Conservation (phyloP, 1,140 invertebrate genomes). For the Drosophila teissieri region DNA sequence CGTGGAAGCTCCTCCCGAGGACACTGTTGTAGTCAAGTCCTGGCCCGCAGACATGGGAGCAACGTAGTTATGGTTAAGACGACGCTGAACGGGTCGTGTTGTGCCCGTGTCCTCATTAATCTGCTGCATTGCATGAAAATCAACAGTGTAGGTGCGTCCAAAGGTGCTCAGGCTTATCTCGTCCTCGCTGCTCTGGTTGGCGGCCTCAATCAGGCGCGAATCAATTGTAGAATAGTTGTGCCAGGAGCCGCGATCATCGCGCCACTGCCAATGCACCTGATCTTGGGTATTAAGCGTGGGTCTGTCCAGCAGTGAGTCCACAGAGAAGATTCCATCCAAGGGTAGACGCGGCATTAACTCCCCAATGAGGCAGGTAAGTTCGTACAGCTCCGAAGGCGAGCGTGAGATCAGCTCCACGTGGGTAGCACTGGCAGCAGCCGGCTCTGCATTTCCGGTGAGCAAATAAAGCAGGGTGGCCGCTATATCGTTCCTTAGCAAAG, state of each 20-base stretch:
- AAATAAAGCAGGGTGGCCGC: conserved; percentile 96
- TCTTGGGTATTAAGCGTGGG: conserved; percentile 89
- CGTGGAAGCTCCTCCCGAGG: conserved; percentile 42
- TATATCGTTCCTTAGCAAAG: conserved; percentile 96
- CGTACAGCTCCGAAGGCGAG: conserved; percentile 97
- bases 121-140: conserved; percentile 98
- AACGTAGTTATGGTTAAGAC: conserved; percentile 84
- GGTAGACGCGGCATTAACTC: conserved; percentile 98
- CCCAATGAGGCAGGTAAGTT: conserved; percentile 97
- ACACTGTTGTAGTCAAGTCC: conserved; percentile 57
- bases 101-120: conserved; percentile 99
- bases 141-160: conserved; percentile 96
- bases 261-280: conserved; percentile 97
- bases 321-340: conserved; percentile 96
- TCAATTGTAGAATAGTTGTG: conserved; percentile 89
- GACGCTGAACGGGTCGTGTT: conserved; percentile 94
- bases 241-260: conserved; percentile 95
- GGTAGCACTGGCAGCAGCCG: conserved; percentile 56
- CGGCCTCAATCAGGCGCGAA: conserved; percentile 91
- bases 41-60: conserved; percentile 62
- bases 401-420: conserved; percentile 94
- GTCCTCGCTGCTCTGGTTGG: conserved; percentile 96
- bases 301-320: conserved; percentile 93
- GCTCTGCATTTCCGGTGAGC: conserved; percentile 92
- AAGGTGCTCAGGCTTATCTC: conserved; percentile 96